Evolutionary conservation across 2,113 vertebrate genomes (phyloP).

Genomic region (Lepisosteus oculatus): DNA sequence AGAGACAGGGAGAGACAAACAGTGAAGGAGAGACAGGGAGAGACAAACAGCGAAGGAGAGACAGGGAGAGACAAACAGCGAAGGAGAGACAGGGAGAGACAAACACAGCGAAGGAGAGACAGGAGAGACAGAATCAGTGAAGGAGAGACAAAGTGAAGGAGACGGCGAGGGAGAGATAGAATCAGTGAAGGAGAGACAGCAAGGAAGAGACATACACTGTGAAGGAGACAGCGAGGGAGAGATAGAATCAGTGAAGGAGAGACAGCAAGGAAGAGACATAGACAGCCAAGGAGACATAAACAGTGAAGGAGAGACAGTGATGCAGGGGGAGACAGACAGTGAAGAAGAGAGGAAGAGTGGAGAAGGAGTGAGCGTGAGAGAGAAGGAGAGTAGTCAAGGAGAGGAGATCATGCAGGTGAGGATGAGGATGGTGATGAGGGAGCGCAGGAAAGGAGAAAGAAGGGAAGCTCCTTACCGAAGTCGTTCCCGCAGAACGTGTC

Average conservation of each 20-base stretch:
- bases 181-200: not conserved
- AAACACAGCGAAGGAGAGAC: too few relatives aligned
- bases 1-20: too few relatives aligned
- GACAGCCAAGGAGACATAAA: not conserved
- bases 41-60: too few relatives aligned
- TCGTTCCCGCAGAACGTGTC: conserved; percentile 74
- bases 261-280: too few relatives aligned
- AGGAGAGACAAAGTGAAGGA: not conserved
- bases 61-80: too few relatives aligned
- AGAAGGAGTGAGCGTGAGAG: not conserved
- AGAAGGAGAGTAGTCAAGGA: not conserved
- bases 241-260: not conserved
- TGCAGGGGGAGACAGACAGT: not conserved
- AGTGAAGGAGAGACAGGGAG: not conserved
- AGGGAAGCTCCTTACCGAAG: conserved; percentile 64
- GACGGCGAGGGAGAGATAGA: too few relatives aligned
- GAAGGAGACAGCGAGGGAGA: too few relatives aligned
- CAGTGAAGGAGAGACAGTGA: not conserved
- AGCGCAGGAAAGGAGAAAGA: not conserved
- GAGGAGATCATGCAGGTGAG: not conserved
- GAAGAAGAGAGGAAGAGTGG: not conserved
- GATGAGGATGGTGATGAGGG: not conserved
- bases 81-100: too few relatives aligned
- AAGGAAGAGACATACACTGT: too few relatives aligned
- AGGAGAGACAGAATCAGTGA: not conserved